Evolutionary conservation across 2,797 vertebrate genomes (phyloP).

Genomic region (Decapterus maruadsi): DNA sequence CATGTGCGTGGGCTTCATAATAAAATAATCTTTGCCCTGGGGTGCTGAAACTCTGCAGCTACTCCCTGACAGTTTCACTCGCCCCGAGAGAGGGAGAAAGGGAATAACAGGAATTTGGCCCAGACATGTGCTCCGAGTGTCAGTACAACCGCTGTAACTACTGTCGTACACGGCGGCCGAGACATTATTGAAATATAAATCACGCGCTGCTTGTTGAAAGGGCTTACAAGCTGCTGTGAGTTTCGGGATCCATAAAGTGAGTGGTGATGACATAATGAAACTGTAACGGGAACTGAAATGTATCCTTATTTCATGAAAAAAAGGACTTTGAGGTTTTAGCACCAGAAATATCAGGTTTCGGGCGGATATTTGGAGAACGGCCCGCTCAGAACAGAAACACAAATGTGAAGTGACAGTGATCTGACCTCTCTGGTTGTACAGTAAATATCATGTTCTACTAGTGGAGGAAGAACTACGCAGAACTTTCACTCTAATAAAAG

Average conservation of each 20-base stretch:
- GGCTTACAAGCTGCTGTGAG: neutral
- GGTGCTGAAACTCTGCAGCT: conserved; percentile 81
- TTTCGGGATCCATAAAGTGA: neutral
- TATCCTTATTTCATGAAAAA: neutral
- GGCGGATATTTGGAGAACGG: neutral
- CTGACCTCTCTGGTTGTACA: neutral
- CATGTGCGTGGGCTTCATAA: conserved; percentile 74
- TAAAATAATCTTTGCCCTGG: conserved; percentile 82
- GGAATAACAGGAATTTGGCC: conserved; percentile 37
- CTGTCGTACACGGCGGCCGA: conserved; percentile 14
- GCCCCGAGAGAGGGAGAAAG: conserved; percentile 55
- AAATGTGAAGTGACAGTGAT: neutral
- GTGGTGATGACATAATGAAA: conserved; percentile 28
- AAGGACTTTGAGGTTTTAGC: neutral
- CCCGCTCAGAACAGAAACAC: conserved; percentile 1
- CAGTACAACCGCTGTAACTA: neutral
- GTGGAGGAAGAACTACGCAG: neutral
- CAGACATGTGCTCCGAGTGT: conserved; percentile 34
- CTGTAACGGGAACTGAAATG: conserved; percentile 23
- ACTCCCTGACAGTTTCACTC: conserved; percentile 76
- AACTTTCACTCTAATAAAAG: neutral
- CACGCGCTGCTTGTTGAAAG: neutral
- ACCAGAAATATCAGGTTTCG: neutral
- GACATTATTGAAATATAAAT: neutral
- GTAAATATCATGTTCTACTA: neutral